Base-by-base conservation (phyloP, 1,140 invertebrate species). In the Acarapis woodi region DNA sequence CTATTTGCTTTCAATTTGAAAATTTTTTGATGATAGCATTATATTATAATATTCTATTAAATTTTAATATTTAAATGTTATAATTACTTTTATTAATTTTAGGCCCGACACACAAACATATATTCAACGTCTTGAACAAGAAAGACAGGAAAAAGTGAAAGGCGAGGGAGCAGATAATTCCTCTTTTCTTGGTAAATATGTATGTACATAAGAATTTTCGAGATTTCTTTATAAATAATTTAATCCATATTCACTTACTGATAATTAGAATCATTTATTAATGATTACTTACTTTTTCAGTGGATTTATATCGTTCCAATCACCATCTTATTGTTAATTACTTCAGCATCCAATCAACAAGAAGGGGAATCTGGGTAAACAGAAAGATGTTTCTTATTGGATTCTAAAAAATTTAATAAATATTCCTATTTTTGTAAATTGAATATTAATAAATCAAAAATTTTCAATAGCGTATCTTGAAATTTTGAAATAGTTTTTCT, bases 181-280 rank as follows among this genome's bases (percentile, higher is more conserved):
- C 49, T 83, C 79, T 33, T 90, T 93, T 54, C 65, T 93, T 48
- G 75, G 75, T 1, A 93, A 87, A 88, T 93, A 93, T 64, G 80
- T 87, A 68, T 73, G 75, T 68, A 30, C n/a, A n/a, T 26, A 21
- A 26, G 42, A 18, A 18, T 26, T 39, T 21, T 32, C 9, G 9
- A n/a, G 37, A 14, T 32, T 29, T 8, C 8, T 9, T 14, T 9
- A 28, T 14, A 28, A 28, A 9, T 28, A 28, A 28, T 28, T 28
- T 9, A 28, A 14, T n/a, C n/a, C n/a, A n/a, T n/a, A n/a, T n/a
- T n/a, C n/a, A n/a, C n/a, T n/a, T n/a, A n/a, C n/a, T n/a, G n/a
- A n/a, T n/a, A n/a, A n/a, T n/a, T n/a, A n/a, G n/a, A n/a, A n/a
- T n/a, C n/a, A n/a, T n/a, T n/a, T n/a, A 16, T 18, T 24, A 40